These are phyloP conservation scores for Mechanitis mazaeus DNA, from an alignment of 2,888 invertebrate genomes.

Conservation along the genomic window DNA sequence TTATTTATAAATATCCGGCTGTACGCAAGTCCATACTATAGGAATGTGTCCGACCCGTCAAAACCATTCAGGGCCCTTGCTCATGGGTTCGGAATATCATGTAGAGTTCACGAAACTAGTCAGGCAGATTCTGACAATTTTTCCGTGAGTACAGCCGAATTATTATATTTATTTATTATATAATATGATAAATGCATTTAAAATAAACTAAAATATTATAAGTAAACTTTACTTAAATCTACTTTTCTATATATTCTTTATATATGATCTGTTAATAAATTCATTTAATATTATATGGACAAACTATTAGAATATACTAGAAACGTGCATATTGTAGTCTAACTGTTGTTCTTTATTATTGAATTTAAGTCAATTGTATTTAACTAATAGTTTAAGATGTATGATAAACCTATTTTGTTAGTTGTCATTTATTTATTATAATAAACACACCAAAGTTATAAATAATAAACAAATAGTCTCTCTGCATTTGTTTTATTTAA, in stretches of 20 bases:
- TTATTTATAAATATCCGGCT: too few species aligned
- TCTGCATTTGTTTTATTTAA: slow-evolving; percentile 53
- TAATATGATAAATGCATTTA: too few species aligned
- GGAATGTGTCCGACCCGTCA: too few species aligned
- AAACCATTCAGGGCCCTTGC: too few species aligned
- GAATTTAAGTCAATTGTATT: slow-evolving; percentile 30
- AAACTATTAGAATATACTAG: slow-evolving; percentile 22
- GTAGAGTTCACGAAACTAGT: too few species aligned
- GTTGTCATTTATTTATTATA: slow-evolving; percentile 70
- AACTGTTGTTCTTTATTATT: slow-evolving; percentile 28
- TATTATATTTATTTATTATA: too few species aligned
- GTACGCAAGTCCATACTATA: too few species aligned
- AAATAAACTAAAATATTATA: background rate
- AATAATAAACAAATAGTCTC: slow-evolving; percentile 71
- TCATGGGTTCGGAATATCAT: too few species aligned
- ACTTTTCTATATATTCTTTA: slow-evolving; percentile 10
- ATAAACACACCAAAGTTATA: slow-evolving; percentile 76
- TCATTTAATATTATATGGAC: slow-evolving; percentile 18
- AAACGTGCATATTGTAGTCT: slow-evolving; percentile 21
- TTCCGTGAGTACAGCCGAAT: too few species aligned
- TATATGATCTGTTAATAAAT: slow-evolving; percentile 27
- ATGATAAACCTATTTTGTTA: slow-evolving; percentile 56
- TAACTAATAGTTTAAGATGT: slow-evolving; percentile 39
- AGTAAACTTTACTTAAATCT: slow-evolving; percentile 13
- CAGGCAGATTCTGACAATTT: too few species aligned